Evolutionary conservation across 35 echinoderm and acorn worm species (phyloP), one percentile per base, ranked within the genome.

Genomic region (Antedon bifida): DNA sequence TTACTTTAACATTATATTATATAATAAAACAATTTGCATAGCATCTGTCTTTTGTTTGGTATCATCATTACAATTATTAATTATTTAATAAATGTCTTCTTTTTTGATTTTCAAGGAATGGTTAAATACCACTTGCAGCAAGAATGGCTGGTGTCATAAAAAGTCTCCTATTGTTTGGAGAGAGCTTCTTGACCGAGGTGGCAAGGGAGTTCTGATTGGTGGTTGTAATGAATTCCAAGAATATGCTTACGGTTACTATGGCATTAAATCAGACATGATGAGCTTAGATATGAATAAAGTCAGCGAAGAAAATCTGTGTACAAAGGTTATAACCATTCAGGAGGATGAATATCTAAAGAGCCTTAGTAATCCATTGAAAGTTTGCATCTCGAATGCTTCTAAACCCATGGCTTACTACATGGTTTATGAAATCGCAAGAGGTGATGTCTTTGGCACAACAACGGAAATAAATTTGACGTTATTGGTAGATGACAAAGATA

Each of bases 171-270:
- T 96, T 28, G 84, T 96, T 30, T 96, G 93, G 93, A 86, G 93
- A 87, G 93, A 96, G 73, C 90, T 96, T 14, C 78, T 96, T 76
- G 87, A 96, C 46, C 78, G 90, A 33, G 93, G 90, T 39, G 93
- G 90, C 0, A 88, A 84, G 51, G 93, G 93, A 14, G 87, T 92
- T 19, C 87, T 96, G 9, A 96, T 96, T 45, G 93, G 93, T 34
- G 93, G 93, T 8, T 91, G 87, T 34, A 96, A 96, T 78, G 93
- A 96, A 32, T 96, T 96, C 73, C 93, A 96, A 74, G 93, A 96
- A 73, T 96, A 92, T 87, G 93, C 93, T 36, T 80, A 29, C 19
- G 90, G 93, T 32, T 96, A 96, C 45, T 96, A 96, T 87, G 90
- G 93, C 0, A 81, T 92, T 64, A 83, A 84, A 21, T 96, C 93